These are phyloP conservation scores for Seriola aureovittata DNA, from an alignment of 2,113 vertebrate species.

Conservation along the genomic window DNA sequence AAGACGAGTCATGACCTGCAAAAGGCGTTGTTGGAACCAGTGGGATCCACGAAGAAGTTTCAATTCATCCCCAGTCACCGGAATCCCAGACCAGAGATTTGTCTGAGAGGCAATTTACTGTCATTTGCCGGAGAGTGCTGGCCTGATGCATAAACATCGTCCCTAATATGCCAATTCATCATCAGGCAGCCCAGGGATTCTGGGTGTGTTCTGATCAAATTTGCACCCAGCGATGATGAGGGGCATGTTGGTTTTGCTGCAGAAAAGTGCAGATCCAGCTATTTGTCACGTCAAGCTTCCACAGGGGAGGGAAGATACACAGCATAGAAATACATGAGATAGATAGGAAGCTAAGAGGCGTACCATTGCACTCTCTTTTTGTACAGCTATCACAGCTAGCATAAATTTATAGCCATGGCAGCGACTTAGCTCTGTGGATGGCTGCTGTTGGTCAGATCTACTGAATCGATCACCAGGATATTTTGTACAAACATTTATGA, in stretches of 20 bases:
- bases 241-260: conserved; percentile 76
- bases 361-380: neutral
- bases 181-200: conserved; percentile 75
- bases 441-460: neutral
- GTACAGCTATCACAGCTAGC: neutral
- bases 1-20: conserved; percentile 34
- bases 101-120: conserved; percentile 79
- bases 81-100: conserved; percentile 75
- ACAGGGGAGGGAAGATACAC: conserved; percentile 51
- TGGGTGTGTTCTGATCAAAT: conserved; percentile 83
- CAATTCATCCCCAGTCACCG: conserved; percentile 62
- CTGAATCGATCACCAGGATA: neutral
- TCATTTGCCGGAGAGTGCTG: conserved; percentile 73
- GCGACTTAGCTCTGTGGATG: neutral
- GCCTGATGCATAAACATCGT: conserved; percentile 83
- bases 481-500: neutral
- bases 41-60: conserved; percentile 49
- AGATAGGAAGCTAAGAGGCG: conserved; percentile 28
- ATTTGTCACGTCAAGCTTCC: conserved; percentile 82
- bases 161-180: conserved; percentile 83
- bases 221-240: conserved; percentile 82
- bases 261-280: conserved; percentile 83
- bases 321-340: conserved; percentile 36
- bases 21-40: conserved; percentile 62
- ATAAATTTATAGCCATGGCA: neutral